phyloP scores from a whole-genome alignment of 35 echinoderm and acorn worm species.

The Apostichopus japonicus region DNA sequence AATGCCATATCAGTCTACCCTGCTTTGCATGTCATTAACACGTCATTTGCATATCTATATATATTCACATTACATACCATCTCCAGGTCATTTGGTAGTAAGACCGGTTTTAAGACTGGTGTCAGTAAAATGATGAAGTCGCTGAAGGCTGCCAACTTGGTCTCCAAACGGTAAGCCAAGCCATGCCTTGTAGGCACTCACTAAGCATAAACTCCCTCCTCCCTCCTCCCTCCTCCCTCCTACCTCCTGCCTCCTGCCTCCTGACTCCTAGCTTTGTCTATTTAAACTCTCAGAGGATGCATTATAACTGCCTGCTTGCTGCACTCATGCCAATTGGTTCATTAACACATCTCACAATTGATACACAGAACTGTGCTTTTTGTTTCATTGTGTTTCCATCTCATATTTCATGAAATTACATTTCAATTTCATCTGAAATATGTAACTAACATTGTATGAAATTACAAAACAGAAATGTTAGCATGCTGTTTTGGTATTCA shows the following conservation, averaged over 20 bases:
- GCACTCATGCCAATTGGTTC: too few relatives aligned
- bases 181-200: neutral
- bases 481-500: too few relatives aligned
- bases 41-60: constrained; percentile 28
- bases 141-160: constrained; percentile 47
- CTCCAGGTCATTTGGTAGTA: constrained; percentile 11
- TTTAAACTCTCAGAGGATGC: neutral
- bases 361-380: too few relatives aligned
- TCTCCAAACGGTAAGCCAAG: constrained; percentile 38
- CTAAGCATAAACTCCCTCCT: neutral
- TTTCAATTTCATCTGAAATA: too few relatives aligned
- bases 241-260: neutral
- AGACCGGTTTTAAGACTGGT: constrained; percentile 48
- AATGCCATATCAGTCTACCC: neutral
- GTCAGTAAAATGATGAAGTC: constrained; percentile 65
- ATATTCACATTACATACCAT: constrained; percentile 1
- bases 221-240: neutral
- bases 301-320: too few relatives aligned
- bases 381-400: too few relatives aligned
- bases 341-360: too few relatives aligned
- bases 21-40: neutral
- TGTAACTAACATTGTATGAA: too few relatives aligned
- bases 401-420: too few relatives aligned
- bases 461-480: too few relatives aligned
- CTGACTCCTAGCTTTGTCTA: neutral